These are phyloP conservation scores for Elmis aenea DNA, from an alignment of 2,888 invertebrate genomes.

Conservation along the genomic window DNA sequence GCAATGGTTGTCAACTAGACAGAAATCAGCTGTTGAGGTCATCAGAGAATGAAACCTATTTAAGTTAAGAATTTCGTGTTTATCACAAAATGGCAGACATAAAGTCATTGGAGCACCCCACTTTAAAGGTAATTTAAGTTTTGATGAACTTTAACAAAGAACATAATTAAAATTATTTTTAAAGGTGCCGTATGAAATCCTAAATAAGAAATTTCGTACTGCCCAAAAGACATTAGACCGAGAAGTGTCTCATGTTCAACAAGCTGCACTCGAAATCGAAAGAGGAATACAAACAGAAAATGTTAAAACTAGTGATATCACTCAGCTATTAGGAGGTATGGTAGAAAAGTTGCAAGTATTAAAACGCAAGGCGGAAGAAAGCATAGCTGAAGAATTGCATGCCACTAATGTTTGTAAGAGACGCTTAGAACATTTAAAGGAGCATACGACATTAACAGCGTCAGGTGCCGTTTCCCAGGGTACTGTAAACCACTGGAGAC, in stretches of 20 bases:
- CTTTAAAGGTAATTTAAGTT: constrained; percentile 79
- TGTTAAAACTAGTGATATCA: constrained; percentile 66
- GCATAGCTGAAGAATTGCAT: constrained; percentile 85
- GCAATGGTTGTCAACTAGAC: no score
- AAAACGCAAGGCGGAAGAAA: constrained; percentile 92
- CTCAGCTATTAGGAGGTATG: constrained; percentile 78
- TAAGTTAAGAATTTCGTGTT: constrained; percentile 1
- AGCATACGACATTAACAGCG: constrained; percentile 54
- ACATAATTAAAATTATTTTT: constrained; percentile 9
- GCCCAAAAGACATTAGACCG: constrained; percentile 93
- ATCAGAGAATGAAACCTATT: no score
- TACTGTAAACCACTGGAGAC: constrained; percentile 72
- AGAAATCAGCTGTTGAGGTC: no score
- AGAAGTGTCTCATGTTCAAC: constrained; percentile 84
- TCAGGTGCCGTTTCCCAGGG: constrained; percentile 47
- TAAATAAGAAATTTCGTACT: constrained; percentile 94
- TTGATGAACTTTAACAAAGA: constrained; percentile 2
- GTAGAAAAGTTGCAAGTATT: constrained; percentile 82
- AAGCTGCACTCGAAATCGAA: constrained; percentile 74
- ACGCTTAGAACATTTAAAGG: constrained; percentile 87
- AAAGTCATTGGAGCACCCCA: constrained; percentile 92
- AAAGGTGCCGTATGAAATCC: constrained; percentile 93
- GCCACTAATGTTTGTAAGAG: constrained; percentile 89
- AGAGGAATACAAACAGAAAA: constrained; percentile 58
- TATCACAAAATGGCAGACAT: constrained; percentile 74